A percentile compares a stretch with the other conserved stretches of the same genome.
Evolutionary conservation across 2,888 invertebrate species (phyloP).

Genomic region (Lithophane leautieri): DNA sequence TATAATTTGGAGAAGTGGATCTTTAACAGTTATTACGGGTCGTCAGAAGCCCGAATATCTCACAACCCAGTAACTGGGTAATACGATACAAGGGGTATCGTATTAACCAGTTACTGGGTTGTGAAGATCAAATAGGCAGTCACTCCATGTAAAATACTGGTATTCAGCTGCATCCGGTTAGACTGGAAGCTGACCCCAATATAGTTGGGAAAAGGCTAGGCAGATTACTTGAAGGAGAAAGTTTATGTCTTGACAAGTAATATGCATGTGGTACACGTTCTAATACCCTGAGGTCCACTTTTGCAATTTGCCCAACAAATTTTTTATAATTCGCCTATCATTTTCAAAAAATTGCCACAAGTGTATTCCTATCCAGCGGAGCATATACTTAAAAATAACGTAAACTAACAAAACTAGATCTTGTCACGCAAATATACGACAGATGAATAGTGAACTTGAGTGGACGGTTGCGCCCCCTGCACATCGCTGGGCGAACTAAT

Average conservation of each 20-base stretch:
- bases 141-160: too few species aligned
- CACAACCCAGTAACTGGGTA: too few species aligned
- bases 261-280: slow-evolving; percentile 5
- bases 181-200: too few species aligned
- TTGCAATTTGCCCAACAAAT: slow-evolving; percentile 9
- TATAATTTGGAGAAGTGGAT: too few species aligned
- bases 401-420: slow-evolving; percentile 52
- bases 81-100: too few species aligned
- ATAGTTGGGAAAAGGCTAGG: too few species aligned
- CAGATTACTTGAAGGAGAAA: background rate
- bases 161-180: too few species aligned
- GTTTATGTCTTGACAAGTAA: background rate
- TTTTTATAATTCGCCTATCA: slow-evolving; percentile 18
- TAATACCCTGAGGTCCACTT: slow-evolving; percentile 9
- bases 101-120: too few species aligned
- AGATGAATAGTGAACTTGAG: slow-evolving; percentile 73
- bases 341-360: slow-evolving; percentile 26
- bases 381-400: slow-evolving; percentile 34
- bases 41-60: too few species aligned
- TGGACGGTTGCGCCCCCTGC: slow-evolving; percentile 68
- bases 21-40: too few species aligned
- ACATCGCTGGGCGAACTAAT: slow-evolving; percentile 83
- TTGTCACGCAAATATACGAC: slow-evolving; percentile 68
- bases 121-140: too few species aligned
- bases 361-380: slow-evolving; percentile 35